A percentile compares a stretch with the other conserved stretches of the same genome.
phyloP scores from a whole-genome alignment of 2,113 vertebrate species.

The Myrmecophaga tridactyla region DNA sequence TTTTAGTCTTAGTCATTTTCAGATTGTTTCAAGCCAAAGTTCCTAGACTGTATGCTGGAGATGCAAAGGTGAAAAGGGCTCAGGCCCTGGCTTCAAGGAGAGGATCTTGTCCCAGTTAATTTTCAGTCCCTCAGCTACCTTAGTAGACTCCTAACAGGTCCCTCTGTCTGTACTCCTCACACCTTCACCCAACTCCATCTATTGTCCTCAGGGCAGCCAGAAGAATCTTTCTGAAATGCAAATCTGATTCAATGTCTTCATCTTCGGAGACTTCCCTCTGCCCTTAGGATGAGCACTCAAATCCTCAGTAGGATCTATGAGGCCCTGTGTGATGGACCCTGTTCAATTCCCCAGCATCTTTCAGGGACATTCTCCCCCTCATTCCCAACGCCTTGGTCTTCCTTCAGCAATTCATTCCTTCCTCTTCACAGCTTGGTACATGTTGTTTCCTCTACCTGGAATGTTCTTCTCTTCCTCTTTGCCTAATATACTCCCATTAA shows the following conservation, averaged over 20 bases:
- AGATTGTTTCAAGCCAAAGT: constrained; percentile 20
- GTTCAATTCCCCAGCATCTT: not conserved
- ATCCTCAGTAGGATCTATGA: not conserved
- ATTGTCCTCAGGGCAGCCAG: not conserved
- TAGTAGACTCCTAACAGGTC: not conserved
- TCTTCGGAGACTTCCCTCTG: not conserved
- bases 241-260: not conserved
- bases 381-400: not conserved
- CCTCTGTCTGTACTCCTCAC: not conserved
- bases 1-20: not conserved
- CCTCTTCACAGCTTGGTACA: not conserved
- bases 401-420: not conserved
- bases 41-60: not conserved
- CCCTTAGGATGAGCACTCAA: not conserved
- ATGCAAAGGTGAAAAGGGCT: not conserved
- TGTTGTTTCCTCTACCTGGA: not conserved
- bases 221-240: not conserved
- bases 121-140: not conserved
- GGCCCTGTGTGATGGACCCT: not conserved
- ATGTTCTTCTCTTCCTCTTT: too few species aligned
- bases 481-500: not conserved
- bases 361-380: not conserved
- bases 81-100: not conserved
- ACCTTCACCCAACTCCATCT: not conserved
- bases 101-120: not conserved